These are phyloP conservation scores for Macrotus californicus DNA, from an alignment of 2,113 vertebrate species.

Conservation along the genomic window DNA sequence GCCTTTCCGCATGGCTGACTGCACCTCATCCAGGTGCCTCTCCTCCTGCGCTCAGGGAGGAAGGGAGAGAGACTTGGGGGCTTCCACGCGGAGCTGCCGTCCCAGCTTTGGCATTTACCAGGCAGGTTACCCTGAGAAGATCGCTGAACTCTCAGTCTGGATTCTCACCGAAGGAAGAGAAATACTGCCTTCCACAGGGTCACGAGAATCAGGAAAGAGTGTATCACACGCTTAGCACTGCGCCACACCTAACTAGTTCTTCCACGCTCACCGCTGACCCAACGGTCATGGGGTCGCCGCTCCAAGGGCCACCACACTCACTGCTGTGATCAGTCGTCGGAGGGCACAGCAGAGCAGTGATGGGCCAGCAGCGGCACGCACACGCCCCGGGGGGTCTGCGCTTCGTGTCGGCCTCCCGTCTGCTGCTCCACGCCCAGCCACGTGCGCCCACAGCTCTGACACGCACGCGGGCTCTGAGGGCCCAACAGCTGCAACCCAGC, in stretches of 20 bases:
- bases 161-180: background rate
- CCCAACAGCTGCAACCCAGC: background rate
- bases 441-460: background rate
- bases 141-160: background rate
- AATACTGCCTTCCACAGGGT: background rate
- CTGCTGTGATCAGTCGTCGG: background rate
- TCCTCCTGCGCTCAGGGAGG: constrained; percentile 79
- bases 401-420: background rate
- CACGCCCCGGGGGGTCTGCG: accelerated
- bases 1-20: constrained; percentile 81
- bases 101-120: background rate
- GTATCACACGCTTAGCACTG: background rate
- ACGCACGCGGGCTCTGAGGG: background rate
- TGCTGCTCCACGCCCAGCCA: background rate
- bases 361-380: accelerated
- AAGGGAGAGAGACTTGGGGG: background rate
- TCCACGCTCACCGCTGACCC: background rate
- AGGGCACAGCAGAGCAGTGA: background rate
- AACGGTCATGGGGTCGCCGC: background rate
- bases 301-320: accelerated
- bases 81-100: background rate
- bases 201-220: background rate
- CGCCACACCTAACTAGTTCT: background rate
- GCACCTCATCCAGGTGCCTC: constrained; percentile 82
- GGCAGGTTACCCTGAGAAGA: background rate